Base-by-base conservation (phyloP, 2,888 invertebrate species). In the Phortica magna region DNA sequence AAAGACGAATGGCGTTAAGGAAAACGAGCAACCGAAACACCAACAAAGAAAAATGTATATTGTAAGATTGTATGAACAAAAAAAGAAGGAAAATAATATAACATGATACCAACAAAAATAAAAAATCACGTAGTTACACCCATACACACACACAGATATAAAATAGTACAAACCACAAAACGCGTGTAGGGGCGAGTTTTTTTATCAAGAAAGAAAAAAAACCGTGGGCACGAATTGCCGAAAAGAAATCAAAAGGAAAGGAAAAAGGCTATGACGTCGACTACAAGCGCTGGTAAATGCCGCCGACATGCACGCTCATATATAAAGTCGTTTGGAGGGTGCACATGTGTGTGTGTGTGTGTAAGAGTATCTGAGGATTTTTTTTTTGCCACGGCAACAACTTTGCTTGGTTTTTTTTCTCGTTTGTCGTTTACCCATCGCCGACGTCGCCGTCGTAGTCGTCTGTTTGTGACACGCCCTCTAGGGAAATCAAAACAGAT, bases 401-500 rank as follows among this genome's bases (percentile, higher is more conserved):
- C 14, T 48, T 48, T 61, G 31, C 22, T 59, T 59, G 59, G 6
- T 7, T 14, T 17, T 22, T 61, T 61, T 61, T 61, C 48, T 17
- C 43, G 9, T 41, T 53, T 5, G 14, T 48, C 22, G 10, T 31
- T 39, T 41, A n/a, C 9, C 12, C 39, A 14, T 67, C 43, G 17
- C 12, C 39, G 10, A 59, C 43, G 17, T 12, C n/a, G 70, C 6
- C 43, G 67, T 14, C 61, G 61, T 6, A 5, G 61, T 61, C n/a
- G 14, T 22, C 12, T 19, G 41, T 75, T 64, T 22, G 74, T 74
- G 65, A 80, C 78, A 77, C 77, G 74, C 72, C 76, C 81, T 82
- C 90, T 79, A 78, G 90, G 90, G 90, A 90, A 90, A 90, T 90
- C 90, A 89, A 88, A 89, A 87, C 87, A 90, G 90, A 89, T 90